phyloP scores from a whole-genome alignment of 1,140 invertebrate genomes.

The Halyomorpha halys region DNA sequence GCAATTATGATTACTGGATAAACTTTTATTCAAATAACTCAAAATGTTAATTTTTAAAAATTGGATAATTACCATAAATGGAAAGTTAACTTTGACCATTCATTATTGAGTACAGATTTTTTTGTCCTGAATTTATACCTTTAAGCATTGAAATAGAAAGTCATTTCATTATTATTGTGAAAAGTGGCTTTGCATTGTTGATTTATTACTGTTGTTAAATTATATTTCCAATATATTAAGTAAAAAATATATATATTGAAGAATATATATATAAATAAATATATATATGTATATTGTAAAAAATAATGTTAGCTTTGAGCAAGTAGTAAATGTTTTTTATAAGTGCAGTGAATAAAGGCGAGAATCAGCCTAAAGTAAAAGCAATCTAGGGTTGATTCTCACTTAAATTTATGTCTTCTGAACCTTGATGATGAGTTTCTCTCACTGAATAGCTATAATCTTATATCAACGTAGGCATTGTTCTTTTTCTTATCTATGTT shows the following conservation, averaged over 20 bases:
- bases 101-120: too few relatives aligned
- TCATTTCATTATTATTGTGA: too few relatives aligned
- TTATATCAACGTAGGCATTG: neutral
- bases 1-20: too few relatives aligned
- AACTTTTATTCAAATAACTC: too few relatives aligned
- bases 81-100: too few relatives aligned
- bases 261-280: slow-evolving; percentile 6
- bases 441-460: neutral
- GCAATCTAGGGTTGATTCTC: neutral
- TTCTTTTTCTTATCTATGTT: neutral
- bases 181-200: slow-evolving; percentile 3
- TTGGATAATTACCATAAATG: too few relatives aligned
- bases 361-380: neutral
- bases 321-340: slow-evolving; percentile 2
- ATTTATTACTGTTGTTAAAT: slow-evolving; percentile 6
- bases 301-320: neutral
- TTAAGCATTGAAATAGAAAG: too few relatives aligned
- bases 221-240: slow-evolving; percentile 8
- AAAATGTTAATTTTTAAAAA: too few relatives aligned
- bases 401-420: neutral
- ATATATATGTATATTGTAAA: neutral
- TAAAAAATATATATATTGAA: neutral
- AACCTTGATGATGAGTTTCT: neutral
- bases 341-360: neutral
- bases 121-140: too few relatives aligned